These are phyloP conservation scores for Papilio xuthus DNA, from an alignment of 1,140 invertebrate species.

Conservation along the genomic window DNA sequence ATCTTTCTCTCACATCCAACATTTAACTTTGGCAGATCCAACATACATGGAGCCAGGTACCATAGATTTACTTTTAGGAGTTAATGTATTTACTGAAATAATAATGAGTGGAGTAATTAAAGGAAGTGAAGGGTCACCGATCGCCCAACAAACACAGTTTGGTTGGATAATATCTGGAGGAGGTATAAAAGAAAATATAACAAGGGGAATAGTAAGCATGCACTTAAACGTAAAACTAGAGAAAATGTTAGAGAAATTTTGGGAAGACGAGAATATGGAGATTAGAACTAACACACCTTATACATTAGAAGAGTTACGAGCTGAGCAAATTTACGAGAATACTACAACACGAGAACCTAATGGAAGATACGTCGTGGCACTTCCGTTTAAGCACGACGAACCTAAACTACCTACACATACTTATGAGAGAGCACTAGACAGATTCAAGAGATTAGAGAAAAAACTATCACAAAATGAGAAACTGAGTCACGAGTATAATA, in stretches of 20 bases:
- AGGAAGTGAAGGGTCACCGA: not conserved
- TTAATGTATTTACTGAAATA: not conserved
- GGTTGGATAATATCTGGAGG: constrained; percentile 2
- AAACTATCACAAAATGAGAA: too few relatives aligned
- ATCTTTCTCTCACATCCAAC: not conserved
- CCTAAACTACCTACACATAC: too few relatives aligned
- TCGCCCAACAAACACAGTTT: constrained; percentile 3
- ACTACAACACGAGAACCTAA: not conserved
- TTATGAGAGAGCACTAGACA: too few relatives aligned
- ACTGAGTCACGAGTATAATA: too few relatives aligned
- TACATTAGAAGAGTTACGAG: not conserved
- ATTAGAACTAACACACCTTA: not conserved
- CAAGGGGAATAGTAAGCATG: not conserved
- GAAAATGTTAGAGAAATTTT: not conserved
- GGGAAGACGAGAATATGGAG: not conserved
- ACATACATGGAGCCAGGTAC: not conserved
- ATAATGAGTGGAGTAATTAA: constrained; percentile 5
- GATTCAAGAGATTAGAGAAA: too few relatives aligned
- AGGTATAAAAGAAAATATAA: not conserved
- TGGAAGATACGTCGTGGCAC: not conserved
- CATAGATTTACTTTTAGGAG: not conserved
- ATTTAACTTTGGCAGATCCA: not conserved
- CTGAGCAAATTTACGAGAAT: not conserved
- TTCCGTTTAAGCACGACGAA: not conserved
- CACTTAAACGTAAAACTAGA: too few relatives aligned